Evolutionary conservation across 2,113 vertebrate species (phyloP).

Genomic region (Etheostoma cragini): DNA sequence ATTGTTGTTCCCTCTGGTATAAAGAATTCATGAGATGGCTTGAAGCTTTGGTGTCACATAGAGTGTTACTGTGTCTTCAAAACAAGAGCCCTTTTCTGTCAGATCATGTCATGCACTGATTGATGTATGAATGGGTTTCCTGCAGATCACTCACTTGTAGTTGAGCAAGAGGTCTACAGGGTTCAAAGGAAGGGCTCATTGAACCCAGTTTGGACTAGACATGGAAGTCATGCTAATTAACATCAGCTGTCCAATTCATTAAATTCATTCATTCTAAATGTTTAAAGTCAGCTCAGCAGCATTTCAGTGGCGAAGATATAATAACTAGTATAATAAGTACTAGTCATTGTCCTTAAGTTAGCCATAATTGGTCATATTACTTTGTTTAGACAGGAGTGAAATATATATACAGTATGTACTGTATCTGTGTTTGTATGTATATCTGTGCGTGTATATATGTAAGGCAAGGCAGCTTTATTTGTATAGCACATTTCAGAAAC

Average conservation of each 20-base stretch:
- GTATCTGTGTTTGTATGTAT: too few species aligned
- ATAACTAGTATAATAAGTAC: too few species aligned
- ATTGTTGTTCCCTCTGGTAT: conserved; percentile 1
- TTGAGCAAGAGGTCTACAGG: neutral
- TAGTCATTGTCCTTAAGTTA: too few species aligned
- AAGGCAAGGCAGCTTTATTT: too few species aligned
- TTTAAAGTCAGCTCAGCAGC: neutral
- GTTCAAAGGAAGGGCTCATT: neutral
- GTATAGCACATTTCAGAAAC: too few species aligned
- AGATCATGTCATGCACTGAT: conserved; percentile 10
- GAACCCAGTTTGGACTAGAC: neutral
- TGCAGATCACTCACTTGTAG: conserved; percentile 4
- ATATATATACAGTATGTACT: too few species aligned
- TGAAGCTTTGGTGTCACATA: neutral
- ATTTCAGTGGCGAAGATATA: neutral
- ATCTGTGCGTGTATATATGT: too few species aligned
- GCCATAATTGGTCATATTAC: neutral
- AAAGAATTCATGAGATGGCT: neutral
- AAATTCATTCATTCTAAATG: too few species aligned
- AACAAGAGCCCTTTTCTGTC: conserved; percentile 13
- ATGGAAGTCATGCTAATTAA: neutral
- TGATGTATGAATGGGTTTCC: conserved; percentile 13
- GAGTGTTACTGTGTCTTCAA: conserved; percentile 1
- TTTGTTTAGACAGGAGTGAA: neutral
- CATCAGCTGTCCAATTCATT: neutral